phyloP scores from a whole-genome alignment of 2,888 invertebrate species.

The Taphrorychus bicolor region DNA sequence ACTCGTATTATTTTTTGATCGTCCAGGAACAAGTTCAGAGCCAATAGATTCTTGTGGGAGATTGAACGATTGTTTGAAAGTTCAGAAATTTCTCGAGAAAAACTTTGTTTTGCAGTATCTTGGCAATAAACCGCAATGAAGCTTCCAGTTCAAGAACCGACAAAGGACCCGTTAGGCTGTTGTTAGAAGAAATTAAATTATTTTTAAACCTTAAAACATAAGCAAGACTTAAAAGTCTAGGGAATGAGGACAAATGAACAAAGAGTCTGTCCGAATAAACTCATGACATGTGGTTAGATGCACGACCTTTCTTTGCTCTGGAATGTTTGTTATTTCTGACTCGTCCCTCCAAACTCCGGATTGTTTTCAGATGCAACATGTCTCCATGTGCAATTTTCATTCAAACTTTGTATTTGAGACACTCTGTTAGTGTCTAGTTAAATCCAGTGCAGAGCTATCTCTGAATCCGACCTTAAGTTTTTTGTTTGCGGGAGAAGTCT shows the following conservation, averaged over 20 bases:
- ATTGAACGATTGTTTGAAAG: conserved; percentile 3
- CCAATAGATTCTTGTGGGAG: conserved; percentile 9
- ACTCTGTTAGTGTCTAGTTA: conserved; percentile 37
- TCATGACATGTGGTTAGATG: neutral
- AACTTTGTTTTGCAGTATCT: conserved; percentile 26
- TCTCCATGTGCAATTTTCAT: conserved; percentile 25
- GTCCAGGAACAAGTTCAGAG: conserved; percentile 37
- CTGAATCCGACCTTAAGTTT: conserved; percentile 32
- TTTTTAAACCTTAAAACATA: conserved; percentile 19
- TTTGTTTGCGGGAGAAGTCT: too few species aligned
- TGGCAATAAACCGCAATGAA: conserved; percentile 1
- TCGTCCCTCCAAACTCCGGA: neutral
- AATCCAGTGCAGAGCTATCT: conserved; percentile 36
- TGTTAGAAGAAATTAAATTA: conserved; percentile 9
- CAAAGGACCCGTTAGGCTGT: neutral
- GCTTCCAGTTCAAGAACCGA: conserved; percentile 20
- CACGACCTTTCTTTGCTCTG: neutral
- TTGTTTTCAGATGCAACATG: conserved; percentile 28
- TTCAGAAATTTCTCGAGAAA: conserved; percentile 20
- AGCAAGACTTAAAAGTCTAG: conserved; percentile 16
- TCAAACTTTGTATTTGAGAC: conserved; percentile 25
- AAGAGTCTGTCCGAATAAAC: neutral
- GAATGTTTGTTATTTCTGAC: neutral
- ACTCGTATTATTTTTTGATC: conserved; percentile 20
- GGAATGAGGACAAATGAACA: conserved; percentile 13